These are phyloP conservation scores for Muscicapa adusta DNA, from an alignment of 2,113 vertebrate genomes.

Conservation along the genomic window DNA sequence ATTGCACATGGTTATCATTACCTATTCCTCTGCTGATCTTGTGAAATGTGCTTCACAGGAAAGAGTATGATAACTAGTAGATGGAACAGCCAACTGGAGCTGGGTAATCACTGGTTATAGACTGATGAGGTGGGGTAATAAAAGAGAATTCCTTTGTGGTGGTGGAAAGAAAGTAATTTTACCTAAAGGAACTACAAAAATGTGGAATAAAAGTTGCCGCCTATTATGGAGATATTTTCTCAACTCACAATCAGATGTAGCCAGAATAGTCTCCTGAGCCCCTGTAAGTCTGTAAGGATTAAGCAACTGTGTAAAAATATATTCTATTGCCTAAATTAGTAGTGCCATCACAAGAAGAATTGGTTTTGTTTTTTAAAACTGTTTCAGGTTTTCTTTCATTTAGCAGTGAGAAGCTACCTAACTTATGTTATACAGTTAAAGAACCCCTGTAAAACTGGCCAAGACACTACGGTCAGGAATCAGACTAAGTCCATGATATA, in stretches of 20 bases:
- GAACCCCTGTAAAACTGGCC: neutral
- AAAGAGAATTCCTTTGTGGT: neutral
- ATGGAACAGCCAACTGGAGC: neutral
- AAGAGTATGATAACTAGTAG: neutral
- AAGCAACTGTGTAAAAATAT: neutral
- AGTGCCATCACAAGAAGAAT: neutral
- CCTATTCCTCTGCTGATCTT: neutral
- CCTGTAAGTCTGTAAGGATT: neutral
- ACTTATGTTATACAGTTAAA: neutral
- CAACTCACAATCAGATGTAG: neutral
- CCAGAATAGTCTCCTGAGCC: neutral
- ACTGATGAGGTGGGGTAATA: neutral
- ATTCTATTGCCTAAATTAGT: neutral
- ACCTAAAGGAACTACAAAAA: neutral
- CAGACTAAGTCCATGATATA: neutral
- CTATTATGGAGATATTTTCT: neutral
- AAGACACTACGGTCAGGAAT: neutral
- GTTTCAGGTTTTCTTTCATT: neutral
- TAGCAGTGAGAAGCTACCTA: neutral
- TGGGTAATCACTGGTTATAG: neutral
- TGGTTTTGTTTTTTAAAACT: neutral
- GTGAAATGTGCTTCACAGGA: neutral
- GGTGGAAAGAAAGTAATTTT: neutral
- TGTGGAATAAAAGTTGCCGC: neutral
- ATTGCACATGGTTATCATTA: neutral